These are phyloP conservation scores for Archilochus colubris DNA, from an alignment of 2,113 vertebrate species.

Conservation along the genomic window DNA sequence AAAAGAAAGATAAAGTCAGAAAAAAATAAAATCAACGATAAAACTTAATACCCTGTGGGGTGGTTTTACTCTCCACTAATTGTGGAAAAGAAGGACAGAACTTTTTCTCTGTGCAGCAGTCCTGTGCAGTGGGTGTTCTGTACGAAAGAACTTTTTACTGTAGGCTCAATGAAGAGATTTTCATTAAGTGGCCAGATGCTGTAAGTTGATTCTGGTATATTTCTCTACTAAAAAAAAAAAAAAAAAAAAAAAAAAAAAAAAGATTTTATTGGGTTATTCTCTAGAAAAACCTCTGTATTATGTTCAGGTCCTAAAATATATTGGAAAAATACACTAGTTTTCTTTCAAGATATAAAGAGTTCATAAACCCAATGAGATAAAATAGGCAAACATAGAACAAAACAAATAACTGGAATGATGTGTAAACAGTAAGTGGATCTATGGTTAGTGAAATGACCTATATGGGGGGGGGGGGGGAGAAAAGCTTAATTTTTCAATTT, in stretches of 20 bases:
- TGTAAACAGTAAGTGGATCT: not conserved
- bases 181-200: not conserved
- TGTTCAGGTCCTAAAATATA: not conserved
- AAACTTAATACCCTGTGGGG: not conserved
- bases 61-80: not conserved
- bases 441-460: not conserved
- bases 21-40: not conserved
- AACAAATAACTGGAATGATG: not conserved
- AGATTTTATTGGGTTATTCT: not conserved
- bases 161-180: not conserved
- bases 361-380: not conserved
- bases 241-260: not conserved
- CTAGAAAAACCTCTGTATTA: not conserved
- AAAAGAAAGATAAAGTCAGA: not conserved
- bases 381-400: not conserved
- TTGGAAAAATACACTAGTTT: not conserved
- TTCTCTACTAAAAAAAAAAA: not conserved
- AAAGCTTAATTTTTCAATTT: not conserved
- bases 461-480: not conserved
- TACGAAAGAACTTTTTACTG: not conserved
- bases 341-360: not conserved
- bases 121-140: not conserved
- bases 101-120: not conserved
- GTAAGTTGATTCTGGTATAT: not conserved
- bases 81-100: not conserved